Conservation (phyloP, 2,113 vertebrate genomes). For the Spermophilus dauricus region DNA sequence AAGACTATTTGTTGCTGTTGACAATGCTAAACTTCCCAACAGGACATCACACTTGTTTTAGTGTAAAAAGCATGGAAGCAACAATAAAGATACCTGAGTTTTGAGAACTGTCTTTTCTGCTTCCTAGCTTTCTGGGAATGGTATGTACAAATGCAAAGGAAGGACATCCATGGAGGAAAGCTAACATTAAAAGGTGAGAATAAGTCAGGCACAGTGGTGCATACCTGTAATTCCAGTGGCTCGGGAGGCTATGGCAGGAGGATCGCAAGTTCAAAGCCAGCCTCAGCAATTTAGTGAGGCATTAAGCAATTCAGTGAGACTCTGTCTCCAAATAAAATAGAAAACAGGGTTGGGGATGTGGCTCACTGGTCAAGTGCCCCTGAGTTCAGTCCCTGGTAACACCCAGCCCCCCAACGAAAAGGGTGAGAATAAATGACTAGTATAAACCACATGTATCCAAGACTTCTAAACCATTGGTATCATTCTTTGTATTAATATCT, state of each 20-base stretch:
- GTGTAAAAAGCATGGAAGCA: neutral
- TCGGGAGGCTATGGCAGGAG: too few species aligned
- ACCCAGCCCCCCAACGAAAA: too few species aligned
- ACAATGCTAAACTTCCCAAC: constrained; percentile 26
- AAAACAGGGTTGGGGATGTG: too few species aligned
- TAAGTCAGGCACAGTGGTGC: too few species aligned
- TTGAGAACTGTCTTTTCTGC: neutral
- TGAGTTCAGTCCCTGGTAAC: too few species aligned
- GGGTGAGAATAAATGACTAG: neutral
- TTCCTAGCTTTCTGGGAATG: neutral
- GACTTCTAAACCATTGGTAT: neutral
- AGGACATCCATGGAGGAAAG: neutral
- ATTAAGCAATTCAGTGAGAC: too few species aligned
- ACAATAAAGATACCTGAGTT: neutral
- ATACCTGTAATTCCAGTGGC: too few species aligned
- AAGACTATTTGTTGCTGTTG: constrained; percentile 52
- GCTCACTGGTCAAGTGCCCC: too few species aligned
- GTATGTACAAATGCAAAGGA: neutral
- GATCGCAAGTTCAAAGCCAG: too few species aligned
- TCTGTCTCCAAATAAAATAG: too few species aligned
- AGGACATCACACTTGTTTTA: neutral
- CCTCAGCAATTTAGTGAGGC: too few species aligned
- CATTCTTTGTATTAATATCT: neutral
- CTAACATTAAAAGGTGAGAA: neutral
- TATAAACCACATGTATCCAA: neutral